phyloP scores from a whole-genome alignment of 2,888 invertebrate species.

The Euzetes globulus region DNA sequence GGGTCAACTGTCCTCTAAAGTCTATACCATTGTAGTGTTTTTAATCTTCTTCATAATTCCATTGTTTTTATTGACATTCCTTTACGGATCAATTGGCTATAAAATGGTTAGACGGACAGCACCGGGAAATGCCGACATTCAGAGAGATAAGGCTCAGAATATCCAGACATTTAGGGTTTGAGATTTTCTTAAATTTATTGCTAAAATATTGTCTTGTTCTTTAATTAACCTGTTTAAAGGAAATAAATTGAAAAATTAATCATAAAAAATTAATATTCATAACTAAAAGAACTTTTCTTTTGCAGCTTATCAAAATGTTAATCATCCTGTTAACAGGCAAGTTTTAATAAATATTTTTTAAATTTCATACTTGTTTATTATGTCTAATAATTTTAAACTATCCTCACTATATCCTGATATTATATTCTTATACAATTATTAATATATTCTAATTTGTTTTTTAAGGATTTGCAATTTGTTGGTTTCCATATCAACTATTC shows the following conservation, averaged over 20 bases:
- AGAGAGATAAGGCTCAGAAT: neutral
- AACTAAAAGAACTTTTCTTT: neutral
- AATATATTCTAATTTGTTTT: neutral
- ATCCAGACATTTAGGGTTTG: neutral
- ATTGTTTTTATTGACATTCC: conserved; percentile 48
- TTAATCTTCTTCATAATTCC: conserved; percentile 47
- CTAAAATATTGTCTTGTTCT: no score
- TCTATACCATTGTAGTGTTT: conserved; percentile 42
- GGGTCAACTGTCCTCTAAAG: neutral
- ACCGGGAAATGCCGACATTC: neutral
- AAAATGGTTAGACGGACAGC: neutral
- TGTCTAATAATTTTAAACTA: no score
- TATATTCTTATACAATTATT: no score
- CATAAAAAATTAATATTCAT: neutral
- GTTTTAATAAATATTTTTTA: no score
- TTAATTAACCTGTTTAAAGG: no score
- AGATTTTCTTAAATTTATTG: no score
- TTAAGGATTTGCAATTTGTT: neutral
- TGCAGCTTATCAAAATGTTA: neutral
- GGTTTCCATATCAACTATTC: neutral
- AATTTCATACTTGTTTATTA: no score
- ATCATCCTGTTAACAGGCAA: neutral
- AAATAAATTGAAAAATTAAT: no score
- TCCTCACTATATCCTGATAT: no score
- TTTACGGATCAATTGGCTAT: conserved; percentile 49